Percentiles rank a stretch among this genome's conserved stretches.
phyloP scores from a whole-genome alignment of 2,797 vertebrate genomes.

The Phoebastria nigripes region DNA sequence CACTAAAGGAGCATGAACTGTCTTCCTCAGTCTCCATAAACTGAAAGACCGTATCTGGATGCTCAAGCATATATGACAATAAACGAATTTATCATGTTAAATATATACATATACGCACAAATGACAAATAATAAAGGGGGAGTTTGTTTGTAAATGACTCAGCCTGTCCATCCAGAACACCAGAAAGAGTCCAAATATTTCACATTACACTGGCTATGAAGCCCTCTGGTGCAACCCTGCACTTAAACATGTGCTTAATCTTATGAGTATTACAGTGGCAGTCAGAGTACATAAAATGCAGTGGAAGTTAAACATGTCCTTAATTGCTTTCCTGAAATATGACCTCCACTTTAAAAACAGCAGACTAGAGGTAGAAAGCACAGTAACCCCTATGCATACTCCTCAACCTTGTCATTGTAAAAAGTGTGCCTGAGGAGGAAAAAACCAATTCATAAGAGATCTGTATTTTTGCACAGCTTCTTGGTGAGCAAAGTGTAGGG shows the following conservation, averaged over 20 bases:
- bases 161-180: background rate
- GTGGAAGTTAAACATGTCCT: background rate
- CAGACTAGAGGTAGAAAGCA: background rate
- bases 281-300: background rate
- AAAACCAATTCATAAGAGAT: background rate
- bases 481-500: background rate
- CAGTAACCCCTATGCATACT: background rate
- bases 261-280: background rate
- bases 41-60: background rate
- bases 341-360: background rate
- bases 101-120: background rate
- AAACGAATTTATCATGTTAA: background rate
- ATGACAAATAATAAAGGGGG: background rate
- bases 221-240: background rate
- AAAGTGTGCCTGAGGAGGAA: background rate
- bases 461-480: background rate
- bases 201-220: background rate
- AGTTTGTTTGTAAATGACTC: background rate
- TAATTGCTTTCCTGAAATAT: constrained; percentile 19
- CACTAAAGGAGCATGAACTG: background rate
- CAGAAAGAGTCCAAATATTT: background rate
- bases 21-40: background rate
- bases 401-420: background rate
- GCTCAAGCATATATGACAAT: background rate
- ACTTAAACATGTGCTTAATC: background rate